Evolutionary conservation across 2,113 vertebrate genomes (phyloP).

Genomic region (Hippocampus comes): DNA sequence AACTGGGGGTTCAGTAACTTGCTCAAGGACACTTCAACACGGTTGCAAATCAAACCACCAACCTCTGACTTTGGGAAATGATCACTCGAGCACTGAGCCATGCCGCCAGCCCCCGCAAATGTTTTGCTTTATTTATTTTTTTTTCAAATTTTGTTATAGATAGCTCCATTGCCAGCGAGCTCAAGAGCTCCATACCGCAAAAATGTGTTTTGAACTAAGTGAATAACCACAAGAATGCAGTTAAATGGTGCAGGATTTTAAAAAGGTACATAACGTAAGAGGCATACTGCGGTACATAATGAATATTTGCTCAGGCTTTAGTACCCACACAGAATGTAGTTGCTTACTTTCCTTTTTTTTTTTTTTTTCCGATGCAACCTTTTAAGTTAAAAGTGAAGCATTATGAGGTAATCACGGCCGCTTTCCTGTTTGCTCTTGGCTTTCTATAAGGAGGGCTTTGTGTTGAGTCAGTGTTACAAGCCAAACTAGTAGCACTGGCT

Average conservation of each 20-base stretch:
- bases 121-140: background rate
- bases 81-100: too few relatives aligned
- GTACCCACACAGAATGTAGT: background rate
- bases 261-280: background rate
- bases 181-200: background rate
- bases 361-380: background rate
- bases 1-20: too few relatives aligned
- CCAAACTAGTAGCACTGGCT: conserved; percentile 66
- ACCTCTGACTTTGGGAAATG: too few relatives aligned
- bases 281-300: background rate
- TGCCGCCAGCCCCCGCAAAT: too few relatives aligned
- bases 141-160: background rate
- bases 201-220: background rate
- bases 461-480: conserved; percentile 66
- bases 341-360: conserved; percentile 9
- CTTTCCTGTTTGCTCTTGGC: conserved; percentile 55
- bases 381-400: conserved; percentile 40
- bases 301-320: conserved; percentile 1
- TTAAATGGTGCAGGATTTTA: background rate
- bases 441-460: conserved; percentile 66
- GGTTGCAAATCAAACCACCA: too few relatives aligned
- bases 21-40: too few relatives aligned
- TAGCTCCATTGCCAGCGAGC: background rate
- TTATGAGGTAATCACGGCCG: conserved; percentile 51
- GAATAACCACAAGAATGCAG: background rate